Evolutionary conservation across 2,113 vertebrate species (phyloP).

Genomic region (Rallus limicola): DNA sequence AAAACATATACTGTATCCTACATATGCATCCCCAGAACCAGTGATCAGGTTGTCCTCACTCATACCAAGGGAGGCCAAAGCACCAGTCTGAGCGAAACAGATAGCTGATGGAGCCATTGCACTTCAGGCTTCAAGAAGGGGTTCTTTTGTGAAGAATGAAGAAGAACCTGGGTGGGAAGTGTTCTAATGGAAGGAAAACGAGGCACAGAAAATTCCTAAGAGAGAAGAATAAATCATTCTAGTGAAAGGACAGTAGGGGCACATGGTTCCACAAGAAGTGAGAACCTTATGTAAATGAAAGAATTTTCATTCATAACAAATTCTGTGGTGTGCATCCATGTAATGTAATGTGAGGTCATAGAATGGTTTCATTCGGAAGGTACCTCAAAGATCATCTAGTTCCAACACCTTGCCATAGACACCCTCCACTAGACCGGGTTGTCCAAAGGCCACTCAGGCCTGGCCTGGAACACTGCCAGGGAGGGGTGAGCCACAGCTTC

Average conservation of each 20-base stretch:
- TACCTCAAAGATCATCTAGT: no score
- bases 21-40: background rate
- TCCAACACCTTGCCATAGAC: no score
- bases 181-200: background rate
- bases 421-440: no score
- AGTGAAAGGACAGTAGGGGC: background rate
- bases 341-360: background rate
- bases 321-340: background rate
- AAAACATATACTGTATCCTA: background rate
- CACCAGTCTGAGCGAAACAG: accelerated
- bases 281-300: background rate
- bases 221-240: background rate
- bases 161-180: background rate
- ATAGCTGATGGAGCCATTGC: background rate
- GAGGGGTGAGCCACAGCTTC: no score
- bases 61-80: background rate
- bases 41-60: background rate
- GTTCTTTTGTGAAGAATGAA: background rate
- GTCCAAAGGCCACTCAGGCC: no score
- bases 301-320: background rate
- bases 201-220: background rate
- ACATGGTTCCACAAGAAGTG: background rate
- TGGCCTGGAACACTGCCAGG: no score
- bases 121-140: background rate
- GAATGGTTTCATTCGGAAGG: no score